Evolutionary conservation across 2,888 invertebrate genomes (phyloP), one percentile per base, ranked within the genome.

Genomic region (Sacculina carcini): DNA sequence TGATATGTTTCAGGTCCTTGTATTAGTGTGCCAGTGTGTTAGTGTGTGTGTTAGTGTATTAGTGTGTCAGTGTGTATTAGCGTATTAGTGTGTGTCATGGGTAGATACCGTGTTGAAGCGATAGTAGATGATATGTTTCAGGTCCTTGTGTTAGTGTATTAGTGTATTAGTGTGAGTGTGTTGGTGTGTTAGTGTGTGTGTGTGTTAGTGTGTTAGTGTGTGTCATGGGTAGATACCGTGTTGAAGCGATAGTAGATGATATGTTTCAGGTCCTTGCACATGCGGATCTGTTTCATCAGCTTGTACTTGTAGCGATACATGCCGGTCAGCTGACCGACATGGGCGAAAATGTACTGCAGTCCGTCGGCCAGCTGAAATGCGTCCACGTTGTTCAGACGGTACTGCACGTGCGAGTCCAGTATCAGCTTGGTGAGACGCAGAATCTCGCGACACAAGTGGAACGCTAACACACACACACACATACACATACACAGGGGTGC

Each of bases 221-320:
- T n/a, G n/a, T n/a, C n/a, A n/a, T 3, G 26, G 23, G 14, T 50
- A 73, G 77, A 75, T 65, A 85, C 86, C 48, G 96, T 96, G 65
- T 96, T 96, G 66, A 96, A 96, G 55, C 98, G 75, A 70, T 99
- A 99, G 69, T 99, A 99, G 60, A 98, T 89, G 58, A 99, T 71
- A 74, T 99, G 98, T 64, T 99, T 99, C 60, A 99, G 70, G 70
- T 99, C 98, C 68, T 99, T 99, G 73, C 98, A 99, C 98, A 99
- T 99, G 49, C 98, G 72, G 59, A 98, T 96, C 69, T 96, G 96
- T 62, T 90, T 73, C 94, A 96, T 96, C 51, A 96, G 71, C 66
- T 96, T 96, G 69, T 96, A 96, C 63, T 90, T 90, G 72, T 96
- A 96, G 28, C 98, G 75, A 70, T 98, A 98, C 98, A 98, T 98